Percentiles rank a stretch among this genome's conserved stretches.
Conservation (phyloP, 2,113 vertebrate genomes). For the Embiotoca jacksoni region DNA sequence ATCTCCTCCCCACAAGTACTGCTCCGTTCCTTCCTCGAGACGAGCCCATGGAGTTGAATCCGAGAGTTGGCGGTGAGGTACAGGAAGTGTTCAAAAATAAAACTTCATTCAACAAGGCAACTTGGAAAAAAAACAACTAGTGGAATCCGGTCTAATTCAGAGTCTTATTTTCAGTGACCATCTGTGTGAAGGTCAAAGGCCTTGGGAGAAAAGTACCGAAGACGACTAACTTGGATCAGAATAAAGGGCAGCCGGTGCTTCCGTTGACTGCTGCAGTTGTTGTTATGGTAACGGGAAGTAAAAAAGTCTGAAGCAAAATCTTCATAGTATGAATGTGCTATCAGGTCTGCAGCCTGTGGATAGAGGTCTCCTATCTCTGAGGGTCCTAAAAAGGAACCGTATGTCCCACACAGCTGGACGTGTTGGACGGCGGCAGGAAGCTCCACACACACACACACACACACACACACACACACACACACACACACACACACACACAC, state of each 20-base stretch:
- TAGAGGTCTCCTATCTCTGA: conserved; percentile 45
- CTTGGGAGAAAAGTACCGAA: conserved; percentile 25
- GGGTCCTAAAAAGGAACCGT: conserved; percentile 58
- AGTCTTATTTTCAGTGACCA: conserved; percentile 16
- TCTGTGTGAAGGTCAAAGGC: conserved; percentile 24
- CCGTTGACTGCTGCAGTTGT: conserved; percentile 11
- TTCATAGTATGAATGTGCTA: conserved; percentile 30
- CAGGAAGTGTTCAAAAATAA: neutral
- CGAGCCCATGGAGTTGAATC: conserved; percentile 24
- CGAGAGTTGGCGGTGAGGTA: conserved; percentile 2
- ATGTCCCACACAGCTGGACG: conserved; percentile 74
- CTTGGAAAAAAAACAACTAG: neutral
- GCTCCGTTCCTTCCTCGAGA: conserved; percentile 42
- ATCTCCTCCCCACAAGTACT: conserved; percentile 46
- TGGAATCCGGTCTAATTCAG: neutral
- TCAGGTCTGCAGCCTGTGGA: conserved; percentile 32
- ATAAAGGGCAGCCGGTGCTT: conserved; percentile 6
- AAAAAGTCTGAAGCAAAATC: conserved; percentile 6
- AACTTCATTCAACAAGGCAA: conserved; percentile 5
- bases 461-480: conserved; percentile 8
- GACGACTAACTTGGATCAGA: conserved; percentile 19
- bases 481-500: conserved; percentile 29
- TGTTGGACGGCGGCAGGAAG: conserved; percentile 68
- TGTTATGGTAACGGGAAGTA: conserved; percentile 17
- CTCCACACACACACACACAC: conserved; percentile 36